Evolutionary conservation across 2,888 invertebrate genomes (phyloP).

Genomic region (Clostera curtula): DNA sequence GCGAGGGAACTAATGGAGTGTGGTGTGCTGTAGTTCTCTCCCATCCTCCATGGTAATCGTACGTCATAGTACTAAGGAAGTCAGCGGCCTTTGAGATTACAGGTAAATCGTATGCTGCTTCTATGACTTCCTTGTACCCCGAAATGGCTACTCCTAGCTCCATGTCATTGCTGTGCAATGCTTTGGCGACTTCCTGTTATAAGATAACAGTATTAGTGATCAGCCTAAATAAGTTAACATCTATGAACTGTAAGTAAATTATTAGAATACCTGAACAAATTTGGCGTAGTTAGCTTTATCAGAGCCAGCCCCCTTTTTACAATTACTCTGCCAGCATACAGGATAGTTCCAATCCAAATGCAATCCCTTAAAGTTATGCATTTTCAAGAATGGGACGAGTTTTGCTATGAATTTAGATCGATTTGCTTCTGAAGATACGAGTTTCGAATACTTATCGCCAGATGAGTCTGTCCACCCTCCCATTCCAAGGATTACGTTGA

Average conservation of each 20-base stretch:
- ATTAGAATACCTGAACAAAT: conserved; percentile 77
- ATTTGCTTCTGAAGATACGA: conserved; percentile 80
- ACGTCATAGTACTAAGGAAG: conserved; percentile 90
- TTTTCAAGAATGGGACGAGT: conserved; percentile 80
- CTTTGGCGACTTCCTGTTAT: conserved; percentile 76
- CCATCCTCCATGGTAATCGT: conserved; percentile 94
- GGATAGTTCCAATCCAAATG: conserved; percentile 98
- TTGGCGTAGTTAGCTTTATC: conserved; percentile 87
- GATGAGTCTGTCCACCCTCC: conserved; percentile 98
- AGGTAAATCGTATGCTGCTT: conserved; percentile 87
- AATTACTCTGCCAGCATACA: conserved; percentile 93
- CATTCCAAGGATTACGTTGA: conserved; percentile 83
- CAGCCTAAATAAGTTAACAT: not conserved
- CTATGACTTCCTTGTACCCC: conserved; percentile 93
- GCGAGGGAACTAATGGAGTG: conserved; percentile 81
- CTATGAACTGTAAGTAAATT: not conserved
- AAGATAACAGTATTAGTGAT: not conserved
- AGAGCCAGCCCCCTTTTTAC: conserved; percentile 84
- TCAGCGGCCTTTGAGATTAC: conserved; percentile 81
- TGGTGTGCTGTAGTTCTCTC: conserved; percentile 86
- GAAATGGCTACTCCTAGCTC: conserved; percentile 88
- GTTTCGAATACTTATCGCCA: conserved; percentile 88
- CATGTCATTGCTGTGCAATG: conserved; percentile 80
- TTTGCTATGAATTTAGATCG: conserved; percentile 82
- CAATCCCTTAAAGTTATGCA: conserved; percentile 88